Conservation (phyloP, 2,888 invertebrate species). For the Papilio elwesi region DNA sequence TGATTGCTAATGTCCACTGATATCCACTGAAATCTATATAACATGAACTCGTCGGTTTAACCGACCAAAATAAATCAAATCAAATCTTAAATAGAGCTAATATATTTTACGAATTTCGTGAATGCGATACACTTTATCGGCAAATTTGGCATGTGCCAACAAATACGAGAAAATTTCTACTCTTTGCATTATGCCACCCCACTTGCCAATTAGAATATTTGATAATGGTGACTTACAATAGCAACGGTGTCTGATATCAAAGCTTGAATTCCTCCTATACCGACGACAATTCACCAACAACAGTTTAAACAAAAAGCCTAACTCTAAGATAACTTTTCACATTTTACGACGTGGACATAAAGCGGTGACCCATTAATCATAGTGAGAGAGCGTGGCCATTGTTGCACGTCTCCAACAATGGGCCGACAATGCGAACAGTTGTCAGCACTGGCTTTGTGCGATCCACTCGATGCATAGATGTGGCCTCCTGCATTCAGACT, state of each 20-base stretch:
- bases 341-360: slow-evolving; percentile 59
- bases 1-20: too few species aligned
- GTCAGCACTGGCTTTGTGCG: slow-evolving; percentile 69
- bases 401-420: slow-evolving; percentile 63
- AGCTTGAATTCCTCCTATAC: background rate
- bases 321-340: slow-evolving; percentile 56
- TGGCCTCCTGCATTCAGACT: slow-evolving; percentile 63
- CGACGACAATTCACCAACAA: background rate
- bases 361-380: slow-evolving; percentile 53
- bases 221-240: too few species aligned
- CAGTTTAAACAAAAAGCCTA: slow-evolving; percentile 51
- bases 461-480: slow-evolving; percentile 70
- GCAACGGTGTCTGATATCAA: background rate
- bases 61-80: too few species aligned
- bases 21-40: too few species aligned
- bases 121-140: too few species aligned
- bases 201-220: too few species aligned
- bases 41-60: too few species aligned
- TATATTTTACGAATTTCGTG: too few species aligned
- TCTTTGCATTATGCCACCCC: too few species aligned
- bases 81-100: too few species aligned
- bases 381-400: slow-evolving; percentile 52
- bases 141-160: too few species aligned
- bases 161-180: too few species aligned
- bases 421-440: slow-evolving; percentile 65